Percentiles rank a stretch among this genome's conserved stretches.
Conservation (phyloP, 2,113 vertebrate genomes). For the Lamprotornis superbus region DNA sequence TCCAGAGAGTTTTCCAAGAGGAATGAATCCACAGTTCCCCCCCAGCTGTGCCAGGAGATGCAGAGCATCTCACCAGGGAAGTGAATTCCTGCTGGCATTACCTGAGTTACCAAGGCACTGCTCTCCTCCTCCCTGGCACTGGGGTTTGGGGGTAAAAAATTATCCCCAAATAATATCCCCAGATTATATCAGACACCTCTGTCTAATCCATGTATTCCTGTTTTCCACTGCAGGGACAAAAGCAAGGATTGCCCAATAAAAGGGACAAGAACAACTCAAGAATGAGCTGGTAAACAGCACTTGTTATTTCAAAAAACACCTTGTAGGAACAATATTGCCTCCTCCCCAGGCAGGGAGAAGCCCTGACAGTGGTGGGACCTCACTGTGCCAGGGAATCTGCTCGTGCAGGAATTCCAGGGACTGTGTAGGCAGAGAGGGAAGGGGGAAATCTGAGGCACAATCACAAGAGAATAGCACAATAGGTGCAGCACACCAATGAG, state of each 20-base stretch:
- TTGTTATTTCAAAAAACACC: not conserved
- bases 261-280: not conserved
- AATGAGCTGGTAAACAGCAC: not conserved
- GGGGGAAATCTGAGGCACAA: not conserved
- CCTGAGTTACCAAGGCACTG: not conserved
- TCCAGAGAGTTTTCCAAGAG: not conserved
- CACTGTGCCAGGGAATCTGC: not conserved
- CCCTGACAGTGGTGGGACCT: not conserved
- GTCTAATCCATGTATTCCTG: too few relatives aligned
- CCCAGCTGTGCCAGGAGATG: not conserved
- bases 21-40: not conserved
- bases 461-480: not conserved
- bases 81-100: not conserved
- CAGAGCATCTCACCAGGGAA: not conserved
- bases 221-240: not conserved
- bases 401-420: not conserved
- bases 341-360: not conserved
- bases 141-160: not conserved
- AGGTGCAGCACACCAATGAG: not conserved
- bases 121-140: not conserved
- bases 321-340: rapidly evolving
- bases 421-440: not conserved
- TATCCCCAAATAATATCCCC: too few relatives aligned
- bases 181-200: too few relatives aligned
- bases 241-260: not conserved